Base-by-base conservation (phyloP, 1,140 invertebrate genomes). In the Chrysomallon squamiferum region DNA sequence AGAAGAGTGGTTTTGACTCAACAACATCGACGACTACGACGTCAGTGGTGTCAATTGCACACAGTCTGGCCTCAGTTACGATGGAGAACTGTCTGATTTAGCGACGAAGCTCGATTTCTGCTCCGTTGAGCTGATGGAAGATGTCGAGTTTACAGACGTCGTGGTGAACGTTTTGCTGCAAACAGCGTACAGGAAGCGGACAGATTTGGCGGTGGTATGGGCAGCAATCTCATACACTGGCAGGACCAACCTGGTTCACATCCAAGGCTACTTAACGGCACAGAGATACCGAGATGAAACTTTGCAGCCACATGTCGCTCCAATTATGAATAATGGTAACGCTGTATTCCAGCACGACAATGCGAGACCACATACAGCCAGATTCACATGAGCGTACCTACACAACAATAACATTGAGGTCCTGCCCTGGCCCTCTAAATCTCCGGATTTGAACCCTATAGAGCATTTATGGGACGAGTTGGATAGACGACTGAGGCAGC, bases 401-500 rank as follows among this genome's bases (percentile, higher is more conserved):
- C 35, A 63, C 25, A 22, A 59, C 52, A 66, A 63, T 22, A 58
- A 61, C 27, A 38, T 63, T 29, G 60, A 65, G 52, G 41, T 57
- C 0, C 13, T 72, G n/a, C 38, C 2, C 27, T 64, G 63, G 70
- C 41, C 66, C 15, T 59, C 60, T 3, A 64, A 33, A 57, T 65
- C 61, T 5, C 62, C 65, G 25, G 65, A 71, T 65, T 52, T 69
- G 25, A 59, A 66, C 32, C 63, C 59, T 18, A 72, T 69, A 29
- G 61, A 72, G 25, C 63, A 72, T 64, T 13, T 69, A 15, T 72
- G 71, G 64, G 59, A 69, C 43, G 35, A 65, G 47, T 38, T 64
- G 22, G 54, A 32, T 27, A 27, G 54, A 27, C 54, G 54, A 38
- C 35, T 38, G 15, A 38, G 35, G 15, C 35, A 5, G 35, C 35